phyloP scores from a whole-genome alignment of 1,140 invertebrate species.

The Aleiodes sp. region DNA sequence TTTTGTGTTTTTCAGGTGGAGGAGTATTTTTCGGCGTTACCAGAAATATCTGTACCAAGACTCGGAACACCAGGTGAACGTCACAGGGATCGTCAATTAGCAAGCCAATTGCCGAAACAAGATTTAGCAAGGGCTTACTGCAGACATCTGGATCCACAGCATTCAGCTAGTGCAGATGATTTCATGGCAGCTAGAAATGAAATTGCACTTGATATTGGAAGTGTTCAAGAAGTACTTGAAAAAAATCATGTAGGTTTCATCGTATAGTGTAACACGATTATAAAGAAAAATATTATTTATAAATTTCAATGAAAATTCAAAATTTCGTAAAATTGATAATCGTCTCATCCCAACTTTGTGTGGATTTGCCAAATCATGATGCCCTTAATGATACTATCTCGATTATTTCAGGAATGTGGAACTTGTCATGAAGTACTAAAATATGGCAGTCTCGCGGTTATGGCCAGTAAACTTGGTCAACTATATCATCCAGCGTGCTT shows the following conservation, averaged over 20 bases:
- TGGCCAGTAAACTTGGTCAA: constrained; percentile 76
- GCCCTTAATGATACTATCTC: neutral
- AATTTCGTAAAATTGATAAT: too few species aligned
- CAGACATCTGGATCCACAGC: constrained; percentile 81
- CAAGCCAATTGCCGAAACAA: constrained; percentile 92
- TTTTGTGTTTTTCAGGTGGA: constrained; percentile 62
- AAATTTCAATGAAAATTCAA: too few species aligned
- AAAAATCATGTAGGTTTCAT: constrained; percentile 61
- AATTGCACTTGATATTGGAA: constrained; percentile 93
- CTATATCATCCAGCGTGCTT: constrained; percentile 92
- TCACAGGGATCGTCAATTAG: constrained; percentile 82
- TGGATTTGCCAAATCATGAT: too few species aligned
- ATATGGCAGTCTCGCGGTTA: constrained; percentile 74
- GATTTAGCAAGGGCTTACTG: constrained; percentile 91
- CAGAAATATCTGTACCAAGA: constrained; percentile 80
- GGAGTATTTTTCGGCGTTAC: constrained; percentile 77
- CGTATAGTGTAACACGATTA: neutral
- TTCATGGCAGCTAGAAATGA: constrained; percentile 93
- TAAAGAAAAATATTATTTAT: neutral
- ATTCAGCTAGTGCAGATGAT: constrained; percentile 81
- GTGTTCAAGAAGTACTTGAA: constrained; percentile 69
- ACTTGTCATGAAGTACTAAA: constrained; percentile 73
- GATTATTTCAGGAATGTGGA: constrained; percentile 67
- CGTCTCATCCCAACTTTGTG: too few species aligned
- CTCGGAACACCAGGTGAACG: constrained; percentile 81